A percentile compares a stretch with the other conserved stretches of the same genome.
Evolutionary conservation across 2,797 vertebrate species (phyloP).

Genomic region (Cossypha caffra): DNA sequence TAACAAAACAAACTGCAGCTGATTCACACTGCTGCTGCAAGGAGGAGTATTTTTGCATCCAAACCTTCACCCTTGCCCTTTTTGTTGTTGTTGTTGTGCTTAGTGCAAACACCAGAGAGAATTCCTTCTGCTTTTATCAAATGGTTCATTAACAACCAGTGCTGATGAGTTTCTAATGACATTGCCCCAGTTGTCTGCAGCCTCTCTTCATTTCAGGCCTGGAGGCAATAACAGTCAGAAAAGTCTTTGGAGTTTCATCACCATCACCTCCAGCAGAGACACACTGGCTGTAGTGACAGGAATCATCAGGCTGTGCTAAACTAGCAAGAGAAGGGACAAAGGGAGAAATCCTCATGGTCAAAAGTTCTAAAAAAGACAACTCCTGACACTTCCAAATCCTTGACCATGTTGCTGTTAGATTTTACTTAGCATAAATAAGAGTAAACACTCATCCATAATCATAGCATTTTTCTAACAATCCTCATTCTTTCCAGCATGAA

Average conservation of each 20-base stretch:
- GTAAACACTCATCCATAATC: not conserved
- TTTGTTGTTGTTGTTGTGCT: not conserved
- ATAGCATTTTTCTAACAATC: not conserved
- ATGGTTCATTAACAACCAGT: slow-evolving; percentile 14
- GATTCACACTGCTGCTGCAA: not conserved
- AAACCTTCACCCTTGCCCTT: not conserved
- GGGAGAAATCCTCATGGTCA: not conserved
- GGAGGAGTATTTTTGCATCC: not conserved
- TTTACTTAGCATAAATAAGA: not conserved
- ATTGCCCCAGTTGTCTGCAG: not conserved
- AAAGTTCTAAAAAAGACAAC: not conserved
- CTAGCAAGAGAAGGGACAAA: not conserved
- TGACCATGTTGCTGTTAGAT: not conserved
- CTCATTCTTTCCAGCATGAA: not conserved
- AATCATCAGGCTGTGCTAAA: not conserved
- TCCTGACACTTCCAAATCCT: not conserved
- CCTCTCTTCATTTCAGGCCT: not conserved
- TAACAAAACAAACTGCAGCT: not conserved
- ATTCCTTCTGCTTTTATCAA: slow-evolving; percentile 29
- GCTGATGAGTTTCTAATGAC: slow-evolving; percentile 2
- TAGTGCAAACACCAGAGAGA: not conserved
- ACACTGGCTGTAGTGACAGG: not conserved
- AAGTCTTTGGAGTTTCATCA: not conserved
- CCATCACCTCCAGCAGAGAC: not conserved
- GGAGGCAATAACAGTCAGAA: not conserved